Base-by-base conservation (phyloP, 2,113 vertebrate genomes). In the Protobothrops flavoviridis region DNA sequence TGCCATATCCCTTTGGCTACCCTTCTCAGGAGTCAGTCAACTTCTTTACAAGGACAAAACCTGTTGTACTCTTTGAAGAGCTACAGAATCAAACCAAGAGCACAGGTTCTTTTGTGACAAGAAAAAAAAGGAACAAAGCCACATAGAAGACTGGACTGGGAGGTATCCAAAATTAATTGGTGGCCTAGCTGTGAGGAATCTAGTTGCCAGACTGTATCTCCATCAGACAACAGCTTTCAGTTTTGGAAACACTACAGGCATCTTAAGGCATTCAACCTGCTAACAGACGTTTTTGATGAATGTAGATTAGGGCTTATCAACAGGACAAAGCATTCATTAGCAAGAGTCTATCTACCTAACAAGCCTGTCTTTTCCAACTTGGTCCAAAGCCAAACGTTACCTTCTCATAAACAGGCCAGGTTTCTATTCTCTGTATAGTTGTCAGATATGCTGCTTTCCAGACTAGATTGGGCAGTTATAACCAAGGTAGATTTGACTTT, bases 131-230 rank as follows among this genome's bases (percentile, higher is more conserved):
- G 92, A 64, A 59, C 0, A 61, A 96, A 96, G 95, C 95, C 95
- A 96, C 95, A 94, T 8, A 43, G 74, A 89, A 92, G 95, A 59
- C 74, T 87, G 53, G 92, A 64, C 61, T 96, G 97, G 97, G 96
- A 97, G 90, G 94, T 92, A 93, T 94, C 95, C 96, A 96, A 94
- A 91, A 95, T 93, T 91, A 74, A 95, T 97, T 96, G 96, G 96
- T 96, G 96, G 95, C 24, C 94, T 74, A 89, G 85, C 55, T 4
- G 94, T 33, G 92, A 88, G 29, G 91, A 89, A 26, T n/a, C 0
- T 26, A 61, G 90, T 48, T 96, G 95, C 95, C 96, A 96, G 95
- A 95, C 96, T 93, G 1, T 91, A 95, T 93, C 85, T 96, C 94
- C 0, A 0, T 59, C 52, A 87, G 94, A 91, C 94, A 57, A 92